These are phyloP conservation scores for Deilephila porcellus DNA, from an alignment of 2,888 invertebrate genomes.

Conservation along the genomic window DNA sequence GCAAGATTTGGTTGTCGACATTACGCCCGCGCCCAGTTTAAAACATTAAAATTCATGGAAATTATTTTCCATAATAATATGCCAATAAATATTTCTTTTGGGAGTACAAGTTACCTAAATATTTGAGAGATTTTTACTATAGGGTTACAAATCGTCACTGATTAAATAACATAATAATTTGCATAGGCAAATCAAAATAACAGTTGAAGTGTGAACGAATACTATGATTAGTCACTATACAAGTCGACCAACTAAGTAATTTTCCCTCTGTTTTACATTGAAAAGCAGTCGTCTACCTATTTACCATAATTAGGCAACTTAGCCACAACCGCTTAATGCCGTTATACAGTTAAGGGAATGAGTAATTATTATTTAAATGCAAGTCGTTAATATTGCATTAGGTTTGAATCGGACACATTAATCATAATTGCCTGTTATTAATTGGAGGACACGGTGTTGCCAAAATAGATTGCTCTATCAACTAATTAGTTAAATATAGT, in stretches of 20 bases:
- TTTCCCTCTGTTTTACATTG: slow-evolving; percentile 17
- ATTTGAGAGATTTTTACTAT: neutral
- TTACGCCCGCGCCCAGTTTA: too few relatives aligned
- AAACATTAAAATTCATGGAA: too few relatives aligned
- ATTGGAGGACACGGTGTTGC: neutral
- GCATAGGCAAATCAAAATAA: neutral
- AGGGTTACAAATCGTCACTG: neutral
- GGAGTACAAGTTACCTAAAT: too few relatives aligned
- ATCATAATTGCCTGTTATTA: neutral
- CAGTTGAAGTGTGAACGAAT: neutral
- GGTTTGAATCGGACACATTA: neutral
- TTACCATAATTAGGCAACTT: slow-evolving; percentile 17
- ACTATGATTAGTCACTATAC: neutral
- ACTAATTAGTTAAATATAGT: neutral
- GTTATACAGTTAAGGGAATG: slow-evolving; percentile 3
- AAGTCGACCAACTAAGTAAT: slow-evolving; percentile 4
- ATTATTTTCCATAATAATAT: too few relatives aligned
- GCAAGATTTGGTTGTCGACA: too few relatives aligned
- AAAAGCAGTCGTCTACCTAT: slow-evolving; percentile 18
- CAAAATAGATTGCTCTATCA: neutral
- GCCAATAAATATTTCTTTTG: too few relatives aligned
- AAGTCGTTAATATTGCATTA: slow-evolving; percentile 4
- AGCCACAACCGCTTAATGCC: neutral
- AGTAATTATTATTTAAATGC: slow-evolving; percentile 10
- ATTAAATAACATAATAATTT: too few relatives aligned